Evolutionary conservation across 2,797 vertebrate genomes (phyloP), one percentile per base, ranked within the genome.

Genomic region (Triplophysa bombifrons): DNA sequence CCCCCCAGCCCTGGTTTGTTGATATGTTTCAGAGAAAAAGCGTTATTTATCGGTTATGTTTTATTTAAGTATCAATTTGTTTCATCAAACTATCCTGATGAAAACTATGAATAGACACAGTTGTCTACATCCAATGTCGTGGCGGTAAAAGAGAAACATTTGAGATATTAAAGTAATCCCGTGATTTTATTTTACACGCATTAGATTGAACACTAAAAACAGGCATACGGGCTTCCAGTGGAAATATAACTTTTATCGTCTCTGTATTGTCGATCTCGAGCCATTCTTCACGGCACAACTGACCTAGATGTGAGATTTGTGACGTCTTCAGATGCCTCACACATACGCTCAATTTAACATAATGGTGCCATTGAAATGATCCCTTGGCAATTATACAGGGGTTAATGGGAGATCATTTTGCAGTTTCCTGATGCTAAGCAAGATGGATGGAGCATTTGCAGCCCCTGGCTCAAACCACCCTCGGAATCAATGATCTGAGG

Each of bases 371-470:
- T 92, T 91, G 91, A 93, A 90, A 92, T 93, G 92, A 94, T 93
- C 91, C 91, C 93, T 94, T 90, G 92, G 91, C 93, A 92, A 92
- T 94, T 93, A 93, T 91, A 91, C 93, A 90, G 85, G 84, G 85
- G 86, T 92, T 94, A 93, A 93, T 93, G 90, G 92, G 88, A 88
- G 90, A 93, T 92, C 89, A 92, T 93, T 93, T 93, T 88, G 90
- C 88, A 89, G 90, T 93, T 91, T 92, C 91, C 92, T 89, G 90
- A 88, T 90, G 91, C 90, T 92, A 89, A 90, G 87, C 87, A 86
- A 93, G 92, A 93, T 90, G 85, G 91, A 93, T 93, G 80, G 76
- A 85, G 85, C 90, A 89, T 91, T 85, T 90, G 86, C 88, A 85
- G 84, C 75, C 86, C 79, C 83, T 87, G 76, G 64, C 73, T 74